These are phyloP conservation scores for Drosophila insularis DNA, from an alignment of 1,140 invertebrate genomes.

Conservation along the genomic window DNA sequence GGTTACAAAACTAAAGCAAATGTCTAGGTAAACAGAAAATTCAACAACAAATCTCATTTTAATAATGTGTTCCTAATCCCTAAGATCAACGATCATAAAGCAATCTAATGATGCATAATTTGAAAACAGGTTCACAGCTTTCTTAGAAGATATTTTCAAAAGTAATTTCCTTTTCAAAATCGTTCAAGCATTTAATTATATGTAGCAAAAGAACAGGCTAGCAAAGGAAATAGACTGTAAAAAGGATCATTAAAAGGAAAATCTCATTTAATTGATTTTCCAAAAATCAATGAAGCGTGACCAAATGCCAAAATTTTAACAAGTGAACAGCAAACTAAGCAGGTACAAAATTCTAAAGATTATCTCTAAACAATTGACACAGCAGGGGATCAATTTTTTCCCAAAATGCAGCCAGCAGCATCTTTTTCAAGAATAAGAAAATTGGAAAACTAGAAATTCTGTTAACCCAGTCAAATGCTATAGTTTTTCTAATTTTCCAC, in stretches of 20 bases:
- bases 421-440: too few relatives aligned
- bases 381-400: neutral
- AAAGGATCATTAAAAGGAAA: neutral
- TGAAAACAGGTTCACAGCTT: slow-evolving; percentile 56
- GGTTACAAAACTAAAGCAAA: slow-evolving; percentile 25
- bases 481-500: slow-evolving; percentile 14
- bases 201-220: slow-evolving; percentile 11
- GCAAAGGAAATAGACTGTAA: neutral
- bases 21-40: slow-evolving; percentile 15
- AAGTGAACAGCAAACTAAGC: slow-evolving; percentile 30
- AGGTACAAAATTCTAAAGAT: neutral
- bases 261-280: neutral
- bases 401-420: neutral
- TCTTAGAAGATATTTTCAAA: neutral
- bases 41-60: neutral
- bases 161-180: neutral
- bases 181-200: neutral
- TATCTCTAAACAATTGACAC: neutral
- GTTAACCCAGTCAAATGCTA: slow-evolving; percentile 35
- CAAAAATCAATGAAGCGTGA: slow-evolving; percentile 47
- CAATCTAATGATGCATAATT: slow-evolving; percentile 61
- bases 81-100: slow-evolving; percentile 27
- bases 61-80: slow-evolving; percentile 29
- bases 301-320: slow-evolving; percentile 16
- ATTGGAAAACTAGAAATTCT: neutral